Evolutionary conservation across 2,888 invertebrate species (phyloP), one percentile per base, ranked within the genome.

Genomic region (Amphipyra tragopoginis): DNA sequence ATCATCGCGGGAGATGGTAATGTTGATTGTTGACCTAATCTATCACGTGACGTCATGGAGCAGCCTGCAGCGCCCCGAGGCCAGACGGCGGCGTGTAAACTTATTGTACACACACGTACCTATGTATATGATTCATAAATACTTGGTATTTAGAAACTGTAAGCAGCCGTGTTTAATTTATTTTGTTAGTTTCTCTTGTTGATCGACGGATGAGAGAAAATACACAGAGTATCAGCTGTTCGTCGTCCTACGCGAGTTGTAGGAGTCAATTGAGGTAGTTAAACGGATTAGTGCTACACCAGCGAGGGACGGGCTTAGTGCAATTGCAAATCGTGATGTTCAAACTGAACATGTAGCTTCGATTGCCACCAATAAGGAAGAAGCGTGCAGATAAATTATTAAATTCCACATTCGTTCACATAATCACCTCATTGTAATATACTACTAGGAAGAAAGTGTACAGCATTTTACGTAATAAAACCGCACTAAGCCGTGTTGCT

Each of bases 1-100:
- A 82, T 80, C 76, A 79, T 70, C 62, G 72, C 51, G 49, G 61
- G 66, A 82, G 75, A 80, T 75, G 78, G 65, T 73, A 72, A 75
- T 79, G 76, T 79, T 82, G 77, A 79, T 82, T 84, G 83, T 88
- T 86, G 84, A 86, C 83, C 81, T 81, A 86, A 86, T 88, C 82
- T 84, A 85, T 87, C 83, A 85, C 76, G 76, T 86, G 87, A 88
- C 85, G 86, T 85, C 86, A 85, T 57, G 50, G 69, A 61, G 56
- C 73, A 76, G 69, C 55, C 63, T 67, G 82, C 82, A 79, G 50
- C 72, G 55, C 58, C 53, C 29, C 82, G 83, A 85, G 86, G 86
- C 82, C 86, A 87, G 84, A 82, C 86, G 73, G 75, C 71, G 55
- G 55, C 64, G 56, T 66, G 67, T 71, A 65, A 75, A 71, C 62